phyloP scores from a whole-genome alignment of 2,113 vertebrate species.

The Ciconia stormi region DNA sequence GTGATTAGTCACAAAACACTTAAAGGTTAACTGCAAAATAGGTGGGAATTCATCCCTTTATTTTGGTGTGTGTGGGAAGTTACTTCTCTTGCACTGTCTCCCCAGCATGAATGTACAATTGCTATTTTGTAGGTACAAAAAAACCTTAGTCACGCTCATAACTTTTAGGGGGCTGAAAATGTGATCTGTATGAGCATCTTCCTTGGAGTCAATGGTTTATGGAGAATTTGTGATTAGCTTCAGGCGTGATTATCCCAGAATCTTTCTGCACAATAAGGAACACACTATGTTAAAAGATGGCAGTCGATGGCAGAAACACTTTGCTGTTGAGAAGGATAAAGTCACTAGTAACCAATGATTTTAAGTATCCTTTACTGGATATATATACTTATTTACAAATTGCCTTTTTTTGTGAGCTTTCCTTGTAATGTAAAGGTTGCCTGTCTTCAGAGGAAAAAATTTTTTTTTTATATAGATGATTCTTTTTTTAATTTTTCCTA shows the following conservation, averaged over 20 bases:
- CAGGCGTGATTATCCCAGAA: background rate
- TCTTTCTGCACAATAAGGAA: background rate
- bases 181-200: background rate
- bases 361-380: background rate
- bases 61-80: background rate
- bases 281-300: background rate
- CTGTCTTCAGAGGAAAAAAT: background rate
- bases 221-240: background rate
- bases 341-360: background rate
- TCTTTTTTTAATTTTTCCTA: background rate
- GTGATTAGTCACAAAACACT: background rate
- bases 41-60: conserved; percentile 3
- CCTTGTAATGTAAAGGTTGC: background rate
- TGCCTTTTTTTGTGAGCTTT: background rate
- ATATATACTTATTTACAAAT: background rate
- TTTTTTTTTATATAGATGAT: background rate
- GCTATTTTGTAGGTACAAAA: background rate
- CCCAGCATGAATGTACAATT: background rate
- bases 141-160: background rate
- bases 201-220: background rate
- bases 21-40: background rate
- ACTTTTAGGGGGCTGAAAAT: background rate
- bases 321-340: background rate
- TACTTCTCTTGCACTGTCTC: background rate
- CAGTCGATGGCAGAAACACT: background rate